Evolutionary conservation across 2,888 invertebrate genomes (phyloP).

Genomic region (Gortyna flavago): DNA sequence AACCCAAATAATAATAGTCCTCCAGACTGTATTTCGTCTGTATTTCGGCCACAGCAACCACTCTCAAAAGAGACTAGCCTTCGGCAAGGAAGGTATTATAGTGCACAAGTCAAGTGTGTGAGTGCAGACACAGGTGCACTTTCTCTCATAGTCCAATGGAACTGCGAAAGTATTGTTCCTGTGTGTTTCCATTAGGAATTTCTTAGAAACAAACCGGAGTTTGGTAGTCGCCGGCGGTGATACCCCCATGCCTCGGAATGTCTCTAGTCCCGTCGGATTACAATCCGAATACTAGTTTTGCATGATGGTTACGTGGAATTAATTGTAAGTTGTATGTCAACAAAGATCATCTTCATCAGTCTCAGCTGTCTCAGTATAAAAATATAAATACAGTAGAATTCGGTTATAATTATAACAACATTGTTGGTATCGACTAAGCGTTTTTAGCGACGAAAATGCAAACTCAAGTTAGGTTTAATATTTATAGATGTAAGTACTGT

Average conservation of each 20-base stretch:
- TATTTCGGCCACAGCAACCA: background rate
- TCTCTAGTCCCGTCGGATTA: background rate
- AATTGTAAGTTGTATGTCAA: background rate
- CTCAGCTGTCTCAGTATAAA: too few relatives aligned
- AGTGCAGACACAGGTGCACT: background rate
- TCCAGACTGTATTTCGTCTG: background rate
- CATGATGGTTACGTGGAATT: background rate
- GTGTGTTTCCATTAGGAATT: background rate
- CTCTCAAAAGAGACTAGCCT: background rate
- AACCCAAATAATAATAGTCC: background rate
- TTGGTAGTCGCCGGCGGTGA: background rate
- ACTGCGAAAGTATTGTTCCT: too few relatives aligned
- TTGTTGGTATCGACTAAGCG: too few relatives aligned
- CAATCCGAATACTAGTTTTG: background rate
- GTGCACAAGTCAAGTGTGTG: background rate
- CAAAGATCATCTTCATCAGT: background rate
- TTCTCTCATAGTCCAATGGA: background rate
- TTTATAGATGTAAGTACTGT: too few relatives aligned
- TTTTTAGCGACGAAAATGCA: too few relatives aligned
- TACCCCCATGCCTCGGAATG: background rate
- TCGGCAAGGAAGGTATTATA: background rate
- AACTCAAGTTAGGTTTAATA: too few relatives aligned
- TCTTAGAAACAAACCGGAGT: background rate
- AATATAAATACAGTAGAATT: too few relatives aligned
- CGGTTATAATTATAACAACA: too few relatives aligned